Evolutionary conservation across 2,888 invertebrate genomes (phyloP), one percentile per base, ranked within the genome.

Genomic region (Phorcus lineatus): DNA sequence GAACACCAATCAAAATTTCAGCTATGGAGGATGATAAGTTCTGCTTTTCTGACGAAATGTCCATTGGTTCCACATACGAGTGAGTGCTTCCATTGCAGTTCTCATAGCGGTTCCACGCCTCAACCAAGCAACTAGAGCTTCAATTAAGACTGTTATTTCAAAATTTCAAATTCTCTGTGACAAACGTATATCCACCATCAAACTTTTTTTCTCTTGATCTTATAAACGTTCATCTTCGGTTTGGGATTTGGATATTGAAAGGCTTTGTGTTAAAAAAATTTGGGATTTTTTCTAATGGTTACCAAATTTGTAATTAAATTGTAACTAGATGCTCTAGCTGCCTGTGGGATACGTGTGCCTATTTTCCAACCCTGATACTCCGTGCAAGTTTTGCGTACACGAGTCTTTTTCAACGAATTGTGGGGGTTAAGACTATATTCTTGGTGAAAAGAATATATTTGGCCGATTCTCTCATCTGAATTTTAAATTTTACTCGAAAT

Each of bases 21-120:
- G 76, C 76, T 55, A n/a, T 55, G 53, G 76, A 76, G 76, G 76
- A 74, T 24, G 55, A 36, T 19, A 76, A 55, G 53, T 76, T 36
- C 55, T 76, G 76, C 55, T 76, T 76, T 76, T 76, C 76, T 55
- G 36, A 9, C 19, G 2, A 54, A 54, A 31, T 54, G 17, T 7
- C 17, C 55, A 28, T 76, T 22, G 70, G 70, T 57, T 36, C 19
- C 7, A n/a, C 4, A 40, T 36, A 70, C 36, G 40, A 36, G 40
- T 36, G 62, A 36, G 36, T 70, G 31, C 70, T 70, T 70, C 70
- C 70, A 70, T 9, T 2, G 17, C 36, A n/a, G 17, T 70, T 36
- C 40, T 36, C 31, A 36, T 19, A 70, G 19, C 40, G 70, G 36
- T 28, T 13, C 9, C 62, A 62, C 62, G 62, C 62, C 62, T 62